Evolutionary conservation across 2,113 vertebrate genomes (phyloP), one percentile per base, ranked within the genome.

Genomic region (Hippoglossus stenolepis): DNA sequence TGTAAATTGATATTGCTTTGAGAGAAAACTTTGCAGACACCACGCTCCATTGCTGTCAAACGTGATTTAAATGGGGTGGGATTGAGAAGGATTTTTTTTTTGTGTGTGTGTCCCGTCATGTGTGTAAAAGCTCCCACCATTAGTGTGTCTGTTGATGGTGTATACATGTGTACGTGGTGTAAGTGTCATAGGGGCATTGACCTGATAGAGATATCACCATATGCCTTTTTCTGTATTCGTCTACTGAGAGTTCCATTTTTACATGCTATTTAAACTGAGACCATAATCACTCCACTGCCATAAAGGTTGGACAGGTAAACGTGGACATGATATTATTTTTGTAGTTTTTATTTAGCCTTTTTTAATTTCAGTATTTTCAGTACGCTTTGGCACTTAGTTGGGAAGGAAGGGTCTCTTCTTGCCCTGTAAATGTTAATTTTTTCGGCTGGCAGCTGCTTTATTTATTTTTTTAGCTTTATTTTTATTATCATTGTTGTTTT

Each of bases 211-310:
- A 76, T 84, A 73, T 90, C 85, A 71, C 84, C 80, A 80, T 79
- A 82, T 84, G 89, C 90, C 87, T 93, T 90, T 85, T 87, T 77
- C 59, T 86, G 73, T 85, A 59, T 90, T 70, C 72, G 87, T 88
- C 82, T 75, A 80, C 73, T 75, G 82, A 79, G 64, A 89, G 75
- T 72, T 87, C 47, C 73, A 64, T 79, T 83, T 84, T 75, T 77
- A 85, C 70, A 77, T 75, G 54, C 73, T 80, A 5, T 83, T 86
- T 79, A 73, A 87, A 77, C 45, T 54, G 83, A 89, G 89, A 82
- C 88, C 90, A 88, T 92, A 84, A 79, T 77, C 21, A 61, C 76
- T 65, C 70, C 70, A 64, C 86, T 84, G 83, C 82, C 85, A 85
- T 83, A 67, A 51, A 75, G 24, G 60, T 73, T 58, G 58, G 85